A percentile compares a stretch with the other conserved stretches of the same genome.
phyloP scores from a whole-genome alignment of 2,113 vertebrate genomes.

The Megaceryle maxima region DNA sequence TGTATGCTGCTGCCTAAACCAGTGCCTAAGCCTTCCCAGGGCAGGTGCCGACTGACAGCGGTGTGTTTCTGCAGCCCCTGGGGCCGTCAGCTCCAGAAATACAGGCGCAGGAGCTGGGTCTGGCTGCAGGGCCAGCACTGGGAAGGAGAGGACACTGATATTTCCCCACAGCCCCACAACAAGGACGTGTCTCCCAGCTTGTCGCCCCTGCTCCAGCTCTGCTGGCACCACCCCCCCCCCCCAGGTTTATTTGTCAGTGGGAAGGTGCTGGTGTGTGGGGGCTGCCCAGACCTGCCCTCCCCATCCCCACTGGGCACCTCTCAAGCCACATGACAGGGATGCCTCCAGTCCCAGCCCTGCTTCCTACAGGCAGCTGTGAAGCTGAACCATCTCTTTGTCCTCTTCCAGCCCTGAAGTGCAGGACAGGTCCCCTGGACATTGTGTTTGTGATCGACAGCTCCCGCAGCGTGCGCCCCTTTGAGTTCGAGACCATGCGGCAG shows the following conservation, averaged over 20 bases:
- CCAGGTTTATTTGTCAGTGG: neutral
- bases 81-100: rapidly evolving
- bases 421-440: slow-evolving; percentile 89
- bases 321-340: neutral
- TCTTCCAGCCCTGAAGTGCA: slow-evolving; percentile 80
- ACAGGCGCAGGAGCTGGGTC: neutral
- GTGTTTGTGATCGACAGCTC: slow-evolving; percentile 98
- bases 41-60: neutral
- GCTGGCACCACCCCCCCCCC: neutral
- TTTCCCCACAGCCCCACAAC: neutral
- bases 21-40: neutral
- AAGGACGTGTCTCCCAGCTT: neutral
- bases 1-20: neutral
- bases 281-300: neutral
- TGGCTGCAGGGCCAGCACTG: neutral
- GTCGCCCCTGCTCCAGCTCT: rapidly evolving
- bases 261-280: neutral
- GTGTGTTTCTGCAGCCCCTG: neutral
- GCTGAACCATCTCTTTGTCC: neutral
- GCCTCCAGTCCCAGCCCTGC: neutral
- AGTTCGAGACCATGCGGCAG: slow-evolving; percentile 94
- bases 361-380: rapidly evolving
- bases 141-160: neutral
- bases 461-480: slow-evolving; percentile 91
- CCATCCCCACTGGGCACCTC: too few species aligned